phyloP scores from a whole-genome alignment of 2,888 invertebrate genomes.

The Oscheius sp. region DNA sequence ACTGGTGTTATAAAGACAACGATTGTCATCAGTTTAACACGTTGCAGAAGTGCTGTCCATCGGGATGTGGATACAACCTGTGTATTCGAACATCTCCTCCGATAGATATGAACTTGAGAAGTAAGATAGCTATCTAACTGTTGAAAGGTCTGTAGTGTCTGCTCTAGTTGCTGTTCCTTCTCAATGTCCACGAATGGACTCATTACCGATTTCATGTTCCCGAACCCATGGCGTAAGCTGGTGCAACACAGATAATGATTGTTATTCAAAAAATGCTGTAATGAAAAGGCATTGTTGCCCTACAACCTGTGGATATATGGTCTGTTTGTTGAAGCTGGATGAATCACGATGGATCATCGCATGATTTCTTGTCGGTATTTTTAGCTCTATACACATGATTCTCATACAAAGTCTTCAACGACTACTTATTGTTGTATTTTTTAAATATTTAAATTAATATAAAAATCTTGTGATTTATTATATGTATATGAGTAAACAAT shows the following conservation, averaged over 20 bases:
- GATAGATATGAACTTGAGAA: slow-evolving; percentile 10
- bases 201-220: slow-evolving; percentile 19
- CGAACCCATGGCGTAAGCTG: slow-evolving; percentile 28
- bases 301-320: slow-evolving; percentile 37
- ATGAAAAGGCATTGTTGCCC: slow-evolving; percentile 23
- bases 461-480: background rate
- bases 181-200: slow-evolving; percentile 31
- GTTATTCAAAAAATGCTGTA: slow-evolving; percentile 28
- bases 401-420: slow-evolving; percentile 1
- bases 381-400: background rate
- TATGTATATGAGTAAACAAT: no score
- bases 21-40: slow-evolving; percentile 29
- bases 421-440: slow-evolving; percentile 16
- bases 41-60: slow-evolving; percentile 30
- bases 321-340: slow-evolving; percentile 31
- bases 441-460: slow-evolving; percentile 8
- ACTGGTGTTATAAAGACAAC: slow-evolving; percentile 26
- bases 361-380: background rate
- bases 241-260: slow-evolving; percentile 33
- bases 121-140: background rate
- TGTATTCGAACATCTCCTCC: slow-evolving; percentile 17
- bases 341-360: slow-evolving; percentile 37
- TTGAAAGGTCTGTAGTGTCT: slow-evolving; percentile 4
- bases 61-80: slow-evolving; percentile 30
- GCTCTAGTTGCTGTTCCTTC: slow-evolving; percentile 24